Evolutionary conservation across 2,797 vertebrate genomes (phyloP), one percentile per base, ranked within the genome.

Genomic region (Catharus ustulatus): DNA sequence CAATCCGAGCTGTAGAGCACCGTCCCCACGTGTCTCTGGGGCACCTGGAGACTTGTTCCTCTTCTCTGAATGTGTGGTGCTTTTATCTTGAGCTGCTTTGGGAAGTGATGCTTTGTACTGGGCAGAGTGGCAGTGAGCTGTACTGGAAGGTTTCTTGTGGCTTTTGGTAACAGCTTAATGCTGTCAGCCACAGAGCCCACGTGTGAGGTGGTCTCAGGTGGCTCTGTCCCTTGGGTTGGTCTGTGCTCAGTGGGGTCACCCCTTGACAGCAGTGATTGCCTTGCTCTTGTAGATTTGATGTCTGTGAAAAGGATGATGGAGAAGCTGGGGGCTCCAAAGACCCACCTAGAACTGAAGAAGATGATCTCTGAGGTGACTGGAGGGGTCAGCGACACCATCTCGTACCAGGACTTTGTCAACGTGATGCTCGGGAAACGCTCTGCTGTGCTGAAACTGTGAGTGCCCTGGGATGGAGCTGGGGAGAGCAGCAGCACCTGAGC

Each of bases 261-360:
- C 29, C 55, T 30, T 6, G 3, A 43, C 46, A 81, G 77, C 68
- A 73, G 40, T 0, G 0, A 5, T 26, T 62, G 26, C 61, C 34
- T 83, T 84, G 57, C 34, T 89, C n/a, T 40, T 52, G 81, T 95
- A 99, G 99, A 99, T 87, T 94, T 99, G 96, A 99, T 99, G 99
- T 99, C 98, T 45, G 98, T 99, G 81, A 99, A 99, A 97, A 98
- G 98, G 95, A 99, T 99, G 99, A 99, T 99, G 99, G 99, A 99
- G 98, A 99, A 99, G 95, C 95, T 99, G n/a, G 99, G 99, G 16
- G 98, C 99, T 29, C 98, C 99, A 0, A 99, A 99, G 97, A 99
- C 99, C 24, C 99, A 99, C 95, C 96, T 99, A 69, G 98, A 99
- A 96, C 97, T 99, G 97, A 99, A 99, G 95, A 99, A 98, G 96